Evolutionary conservation across 2,797 vertebrate genomes (phyloP).

Genomic region (Peromyscus aztecus): DNA sequence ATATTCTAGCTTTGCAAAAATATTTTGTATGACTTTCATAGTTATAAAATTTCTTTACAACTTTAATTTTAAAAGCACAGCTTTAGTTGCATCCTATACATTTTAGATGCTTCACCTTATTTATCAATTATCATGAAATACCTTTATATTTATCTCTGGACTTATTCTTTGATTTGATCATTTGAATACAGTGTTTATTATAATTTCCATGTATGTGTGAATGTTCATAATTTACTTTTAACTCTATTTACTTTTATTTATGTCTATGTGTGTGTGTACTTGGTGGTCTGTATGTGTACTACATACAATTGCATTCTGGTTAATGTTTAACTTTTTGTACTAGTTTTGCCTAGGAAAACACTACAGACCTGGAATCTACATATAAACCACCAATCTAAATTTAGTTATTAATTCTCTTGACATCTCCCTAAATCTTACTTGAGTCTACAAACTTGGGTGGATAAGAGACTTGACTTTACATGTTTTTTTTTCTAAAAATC

Average conservation of each 20-base stretch:
- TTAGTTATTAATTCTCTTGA: background rate
- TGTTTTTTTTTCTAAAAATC: background rate
- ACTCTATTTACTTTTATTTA: background rate
- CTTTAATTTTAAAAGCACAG: background rate
- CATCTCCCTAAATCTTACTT: background rate
- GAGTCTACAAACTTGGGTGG: background rate
- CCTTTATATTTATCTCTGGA: constrained; percentile 17
- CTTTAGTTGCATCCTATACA: background rate
- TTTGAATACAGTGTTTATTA: background rate
- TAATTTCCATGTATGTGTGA: background rate
- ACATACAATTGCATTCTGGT: background rate
- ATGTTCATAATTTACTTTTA: background rate
- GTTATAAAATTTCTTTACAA: background rate
- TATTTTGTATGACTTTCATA: background rate
- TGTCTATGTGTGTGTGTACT: background rate
- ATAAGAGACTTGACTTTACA: background rate
- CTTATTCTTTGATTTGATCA: background rate
- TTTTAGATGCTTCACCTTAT: background rate
- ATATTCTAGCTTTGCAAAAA: background rate
- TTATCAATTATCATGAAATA: background rate
- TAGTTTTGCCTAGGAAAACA: background rate
- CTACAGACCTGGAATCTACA: background rate
- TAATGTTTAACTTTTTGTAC: background rate
- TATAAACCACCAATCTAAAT: background rate
- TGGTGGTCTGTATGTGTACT: background rate